These are phyloP conservation scores for roundworm (Caenorhabditis elegans) DNA, from an alignment of 1,140 invertebrate genomes.

Conservation along the genomic window DNA sequence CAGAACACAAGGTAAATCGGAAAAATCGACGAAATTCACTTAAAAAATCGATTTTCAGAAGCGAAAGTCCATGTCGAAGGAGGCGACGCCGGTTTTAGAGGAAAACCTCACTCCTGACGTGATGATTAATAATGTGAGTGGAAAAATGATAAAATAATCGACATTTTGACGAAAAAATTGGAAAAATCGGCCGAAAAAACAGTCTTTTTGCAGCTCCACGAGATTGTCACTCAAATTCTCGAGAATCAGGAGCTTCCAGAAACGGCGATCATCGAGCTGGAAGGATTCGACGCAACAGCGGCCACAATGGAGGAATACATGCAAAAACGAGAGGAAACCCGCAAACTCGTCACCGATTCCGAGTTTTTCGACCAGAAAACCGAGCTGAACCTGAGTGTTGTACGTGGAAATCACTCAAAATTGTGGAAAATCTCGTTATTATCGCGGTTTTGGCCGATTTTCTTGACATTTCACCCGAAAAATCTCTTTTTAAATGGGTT, in stretches of 20 bases:
- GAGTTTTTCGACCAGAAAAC: slow-evolving; percentile 9
- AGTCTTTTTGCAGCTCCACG: background rate
- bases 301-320: slow-evolving; percentile 4
- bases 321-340: background rate
- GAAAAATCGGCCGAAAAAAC: background rate
- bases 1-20: background rate
- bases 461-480: background rate
- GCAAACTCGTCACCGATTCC: background rate
- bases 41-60: background rate
- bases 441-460: background rate
- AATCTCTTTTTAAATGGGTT: too few species aligned
- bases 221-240: background rate
- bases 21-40: background rate
- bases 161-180: too few species aligned
- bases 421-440: background rate
- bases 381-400: background rate
- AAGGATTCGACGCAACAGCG: background rate
- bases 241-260: background rate
- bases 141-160: too few species aligned
- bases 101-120: background rate
- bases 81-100: background rate
- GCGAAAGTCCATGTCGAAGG: slow-evolving; percentile 1
- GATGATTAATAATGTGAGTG: background rate
- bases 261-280: background rate
- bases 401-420: background rate